Percentiles rank a stretch among this genome's conserved stretches.
Evolutionary conservation across 2,888 invertebrate genomes (phyloP).

Genomic region (Pasiphila rectangulata): DNA sequence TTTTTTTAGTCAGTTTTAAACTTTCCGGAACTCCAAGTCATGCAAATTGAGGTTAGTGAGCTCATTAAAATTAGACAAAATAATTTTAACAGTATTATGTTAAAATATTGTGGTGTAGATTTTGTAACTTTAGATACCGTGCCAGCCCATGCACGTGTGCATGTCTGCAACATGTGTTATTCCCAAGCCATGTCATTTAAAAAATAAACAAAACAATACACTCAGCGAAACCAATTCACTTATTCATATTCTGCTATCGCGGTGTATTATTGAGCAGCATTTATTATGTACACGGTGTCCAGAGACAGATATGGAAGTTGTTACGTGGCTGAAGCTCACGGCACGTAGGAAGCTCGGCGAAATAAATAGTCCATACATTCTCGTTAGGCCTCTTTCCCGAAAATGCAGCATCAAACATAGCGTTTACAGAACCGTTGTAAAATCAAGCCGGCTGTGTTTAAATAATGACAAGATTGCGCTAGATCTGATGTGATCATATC

Average conservation of each 20-base stretch:
- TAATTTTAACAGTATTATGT: background rate
- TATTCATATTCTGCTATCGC: constrained; percentile 41
- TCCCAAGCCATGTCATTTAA: background rate
- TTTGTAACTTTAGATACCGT: background rate
- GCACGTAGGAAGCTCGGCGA: constrained; percentile 54
- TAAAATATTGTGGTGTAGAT: background rate
- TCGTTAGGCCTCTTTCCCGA: constrained; percentile 49
- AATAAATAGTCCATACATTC: constrained; percentile 63
- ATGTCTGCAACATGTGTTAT: constrained; percentile 40
- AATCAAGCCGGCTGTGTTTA: constrained; percentile 39
- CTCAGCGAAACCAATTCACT: constrained; percentile 14
- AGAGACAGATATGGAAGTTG: constrained; percentile 49
- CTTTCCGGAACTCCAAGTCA: constrained; percentile 38
- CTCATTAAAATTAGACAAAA: background rate
- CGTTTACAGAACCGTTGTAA: constrained; percentile 29
- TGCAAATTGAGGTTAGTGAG: constrained; percentile 34
- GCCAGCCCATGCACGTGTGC: constrained; percentile 19
- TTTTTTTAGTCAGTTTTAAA: constrained; percentile 68
- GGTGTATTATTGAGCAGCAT: constrained; percentile 40
- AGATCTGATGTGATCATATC: too few relatives aligned
- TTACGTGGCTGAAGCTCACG: constrained; percentile 48
- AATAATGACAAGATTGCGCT: constrained; percentile 4
- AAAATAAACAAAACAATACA: constrained; percentile 22
- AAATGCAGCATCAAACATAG: constrained; percentile 44
- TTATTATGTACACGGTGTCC: constrained; percentile 51